Evolutionary conservation across 2,797 vertebrate genomes (phyloP), one percentile per base, ranked within the genome.

Genomic region (Lateolabrax maculatus): DNA sequence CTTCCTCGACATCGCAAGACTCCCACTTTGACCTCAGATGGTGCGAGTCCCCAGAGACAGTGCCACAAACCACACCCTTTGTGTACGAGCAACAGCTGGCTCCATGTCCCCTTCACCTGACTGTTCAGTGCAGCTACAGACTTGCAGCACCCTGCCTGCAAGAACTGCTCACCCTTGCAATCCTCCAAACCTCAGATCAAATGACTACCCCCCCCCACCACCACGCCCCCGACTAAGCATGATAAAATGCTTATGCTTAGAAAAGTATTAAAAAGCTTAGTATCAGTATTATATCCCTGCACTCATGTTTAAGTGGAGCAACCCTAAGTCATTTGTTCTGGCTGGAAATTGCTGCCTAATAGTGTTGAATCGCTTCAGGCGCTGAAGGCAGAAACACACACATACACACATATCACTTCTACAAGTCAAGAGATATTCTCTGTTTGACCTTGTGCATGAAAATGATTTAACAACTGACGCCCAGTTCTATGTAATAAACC

Each of bases 191-290:
- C 64, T 74, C 41, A 58, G 71, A 81, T 85, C 72, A 81, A 80
- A 81, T 84, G 77, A 76, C 79, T 61, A 25, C 48, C 86, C 52
- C 6, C n/a, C n/a, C n/a, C n/a, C n/a, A n/a, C n/a, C n/a, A n/a
- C n/a, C n/a, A n/a, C n/a, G n/a, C n/a, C n/a, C 21, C 60, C 64
- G 56, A 73, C 57, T 52, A 21, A 55, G 60, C 48, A 58, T 56
- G 41, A 68, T 67, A 66, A 86, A 86, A 80, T 71, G 82, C 82
- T 85, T 81, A 66, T 74, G 73, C 76, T 74, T 67, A 29, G 36
- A 66, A 67, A 85, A 70, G 44, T 44, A 71, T 69, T 62, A 29
- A 83, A 83, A 75, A 65, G 68, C 81, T 75, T 53, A 72, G 61
- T 73, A 27, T 62, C 48, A 43, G 25, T n/a, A 39, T 72, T 58